These are phyloP conservation scores for Fistularia tabacaria DNA, from an alignment of 2,797 vertebrate species.

Conservation along the genomic window DNA sequence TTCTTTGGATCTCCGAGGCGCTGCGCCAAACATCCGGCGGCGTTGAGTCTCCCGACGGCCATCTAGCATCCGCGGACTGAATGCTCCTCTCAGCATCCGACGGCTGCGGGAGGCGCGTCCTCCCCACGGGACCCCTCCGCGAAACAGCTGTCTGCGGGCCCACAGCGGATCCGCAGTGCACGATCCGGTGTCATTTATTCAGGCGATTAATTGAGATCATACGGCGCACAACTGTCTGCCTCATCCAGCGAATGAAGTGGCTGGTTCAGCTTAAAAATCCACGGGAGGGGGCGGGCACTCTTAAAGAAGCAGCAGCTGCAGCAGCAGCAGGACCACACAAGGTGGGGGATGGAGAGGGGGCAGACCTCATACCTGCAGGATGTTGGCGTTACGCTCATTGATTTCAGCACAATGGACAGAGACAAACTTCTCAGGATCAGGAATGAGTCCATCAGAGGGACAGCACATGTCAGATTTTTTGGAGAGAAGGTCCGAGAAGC, in stretches of 20 bases:
- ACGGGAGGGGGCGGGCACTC: conserved; percentile 75
- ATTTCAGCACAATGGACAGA: conserved; percentile 69
- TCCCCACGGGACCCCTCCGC: conserved; percentile 34
- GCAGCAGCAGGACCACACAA: conserved; percentile 23
- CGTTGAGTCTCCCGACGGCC: conserved; percentile 61
- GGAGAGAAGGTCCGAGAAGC: too few species aligned
- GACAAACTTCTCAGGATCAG: background rate
- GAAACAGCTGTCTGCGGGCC: conserved; percentile 44
- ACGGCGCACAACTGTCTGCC: conserved; percentile 67
- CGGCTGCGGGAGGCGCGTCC: conserved; percentile 40
- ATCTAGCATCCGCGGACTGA: conserved; percentile 52
- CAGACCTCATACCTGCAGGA: conserved; percentile 9
- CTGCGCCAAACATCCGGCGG: conserved; percentile 48
- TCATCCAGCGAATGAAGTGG: conserved; percentile 74
- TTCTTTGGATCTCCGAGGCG: conserved; percentile 51
- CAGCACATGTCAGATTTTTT: background rate
- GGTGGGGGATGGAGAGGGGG: background rate
- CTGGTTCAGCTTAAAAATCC: conserved; percentile 80
- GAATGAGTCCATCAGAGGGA: background rate
- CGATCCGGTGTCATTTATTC: conserved; percentile 63
- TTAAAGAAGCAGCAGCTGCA: conserved; percentile 76
- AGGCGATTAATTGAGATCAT: conserved; percentile 65
- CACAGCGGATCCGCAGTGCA: conserved; percentile 44
- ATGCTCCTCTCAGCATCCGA: conserved; percentile 59
- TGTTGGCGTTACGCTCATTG: conserved; percentile 1